Percentiles rank a stretch among this genome's conserved stretches.
phyloP scores from a whole-genome alignment of 2,113 vertebrate genomes.

The Theropithecus gelada region DNA sequence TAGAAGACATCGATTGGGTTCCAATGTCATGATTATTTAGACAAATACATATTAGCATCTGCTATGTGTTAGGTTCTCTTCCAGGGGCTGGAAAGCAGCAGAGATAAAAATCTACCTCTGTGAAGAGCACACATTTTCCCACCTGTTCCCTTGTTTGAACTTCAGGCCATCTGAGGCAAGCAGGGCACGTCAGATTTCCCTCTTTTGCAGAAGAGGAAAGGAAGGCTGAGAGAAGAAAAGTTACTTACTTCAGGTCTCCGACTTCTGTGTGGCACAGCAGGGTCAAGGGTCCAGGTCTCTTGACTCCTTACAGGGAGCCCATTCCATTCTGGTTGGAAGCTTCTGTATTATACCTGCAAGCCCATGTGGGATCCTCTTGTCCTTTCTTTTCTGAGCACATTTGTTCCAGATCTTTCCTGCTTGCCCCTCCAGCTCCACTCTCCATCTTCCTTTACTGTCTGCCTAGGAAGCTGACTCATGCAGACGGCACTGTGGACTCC shows the following conservation, averaged over 20 bases:
- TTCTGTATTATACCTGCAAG: background rate
- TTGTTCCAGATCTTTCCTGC: background rate
- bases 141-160: background rate
- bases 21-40: background rate
- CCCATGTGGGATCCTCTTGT: background rate
- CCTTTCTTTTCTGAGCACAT: background rate
- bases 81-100: background rate
- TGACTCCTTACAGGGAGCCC: background rate
- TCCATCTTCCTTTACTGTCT: background rate
- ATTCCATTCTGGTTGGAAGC: too few relatives aligned
- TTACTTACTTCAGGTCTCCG: background rate
- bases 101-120: background rate
- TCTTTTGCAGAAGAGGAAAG: background rate
- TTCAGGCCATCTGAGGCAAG: background rate
- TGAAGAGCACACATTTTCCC: too few relatives aligned
- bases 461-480: too few relatives aligned
- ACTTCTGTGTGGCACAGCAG: background rate
- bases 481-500: background rate
- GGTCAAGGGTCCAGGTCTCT: background rate
- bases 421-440: background rate
- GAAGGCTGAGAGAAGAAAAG: background rate
- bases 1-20: background rate
- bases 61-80: background rate
- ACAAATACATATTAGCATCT: background rate
- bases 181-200: background rate